Base-by-base conservation (phyloP, 2,797 vertebrate species). In the Microcaecilia unicolor region DNA sequence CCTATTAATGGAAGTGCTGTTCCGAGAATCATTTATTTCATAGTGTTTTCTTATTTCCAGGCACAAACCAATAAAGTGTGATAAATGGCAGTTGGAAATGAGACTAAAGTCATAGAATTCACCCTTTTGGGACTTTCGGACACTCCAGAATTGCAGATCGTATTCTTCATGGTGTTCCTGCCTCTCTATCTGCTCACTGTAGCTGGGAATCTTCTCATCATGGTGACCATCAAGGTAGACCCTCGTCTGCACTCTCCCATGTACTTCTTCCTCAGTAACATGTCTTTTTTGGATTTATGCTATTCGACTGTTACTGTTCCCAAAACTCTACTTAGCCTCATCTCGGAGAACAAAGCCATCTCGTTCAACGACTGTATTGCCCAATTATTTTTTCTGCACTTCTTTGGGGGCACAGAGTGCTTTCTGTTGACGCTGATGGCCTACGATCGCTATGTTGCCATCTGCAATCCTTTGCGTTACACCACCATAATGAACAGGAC, bases 381-480 rank as follows among this genome's bases (percentile, higher is more conserved):
- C 7, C 61, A 58, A 13, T 50, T 72, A 12, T 70, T 66, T 38
- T 63, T 58, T 20, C 41, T 64, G 34, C 58, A 70, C 23, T 66
- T 64, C 24, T 44, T 68, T 3, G 64, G 67, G 5, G 63, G 61
- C 12, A 62, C 55, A 0, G 66, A 70, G 39, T 64, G 67, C 48
- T 62, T 68, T 24, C 37, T 73, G 29, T 61, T 73, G 22, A 64
- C 59, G 4, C 51, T 64, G 31, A 70, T 73, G 70, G 64, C 59
- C 3, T 70, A 56, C 36, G 65, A 69, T 19, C 49, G 58, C 10
- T 69, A 62, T 6, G 50, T 58, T 16, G 70, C 66, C 2, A 58
- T 73, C 19, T 70, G 67, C 32, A 55, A 42, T 15, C 61, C 64
- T 0, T 64, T 68, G 7, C 61, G 48, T 28, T 70, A 72, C 5